phyloP scores from a whole-genome alignment of 92 coral and sea anemone genomes.

The Porites evermanni region DNA sequence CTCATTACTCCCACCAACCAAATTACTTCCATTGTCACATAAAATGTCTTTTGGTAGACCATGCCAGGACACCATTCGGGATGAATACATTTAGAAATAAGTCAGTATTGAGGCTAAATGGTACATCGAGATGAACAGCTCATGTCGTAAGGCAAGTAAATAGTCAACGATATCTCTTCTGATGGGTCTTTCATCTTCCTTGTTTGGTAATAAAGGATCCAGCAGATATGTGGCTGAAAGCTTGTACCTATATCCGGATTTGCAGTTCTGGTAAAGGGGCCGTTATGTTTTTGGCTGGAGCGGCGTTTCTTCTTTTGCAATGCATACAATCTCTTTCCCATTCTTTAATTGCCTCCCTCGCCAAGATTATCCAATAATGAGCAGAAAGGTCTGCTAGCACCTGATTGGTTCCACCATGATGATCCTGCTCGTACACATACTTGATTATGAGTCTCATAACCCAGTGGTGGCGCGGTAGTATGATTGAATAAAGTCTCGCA shows the following conservation, averaged over 20 bases:
- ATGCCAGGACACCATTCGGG: slow-evolving; percentile 39
- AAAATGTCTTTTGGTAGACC: slow-evolving; percentile 36
- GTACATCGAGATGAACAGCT: too few relatives aligned
- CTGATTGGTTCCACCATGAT: slow-evolving; percentile 61
- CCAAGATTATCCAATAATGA: slow-evolving; percentile 55
- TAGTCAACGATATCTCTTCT: too few relatives aligned
- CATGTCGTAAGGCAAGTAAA: too few relatives aligned
- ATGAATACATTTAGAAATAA: slow-evolving; percentile 39
- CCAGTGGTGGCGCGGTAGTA: slow-evolving; percentile 47
- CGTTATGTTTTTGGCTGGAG: slow-evolving; percentile 62
- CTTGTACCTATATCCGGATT: too few relatives aligned
- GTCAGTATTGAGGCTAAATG: slow-evolving; percentile 29
- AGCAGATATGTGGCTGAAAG: too few relatives aligned
- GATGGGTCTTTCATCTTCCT: too few relatives aligned
- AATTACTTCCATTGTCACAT: slow-evolving; percentile 49
- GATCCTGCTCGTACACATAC: slow-evolving; percentile 46
- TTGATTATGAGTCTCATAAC: slow-evolving; percentile 60
- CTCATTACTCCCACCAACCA: slow-evolving; percentile 46
- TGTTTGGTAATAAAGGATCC: too few relatives aligned
- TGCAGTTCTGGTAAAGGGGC: slow-evolving; percentile 11
- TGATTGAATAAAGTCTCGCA: slow-evolving; percentile 63
- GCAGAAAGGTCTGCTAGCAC: slow-evolving; percentile 56
- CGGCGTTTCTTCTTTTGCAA: slow-evolving; percentile 50
- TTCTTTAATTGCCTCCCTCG: slow-evolving; percentile 57
- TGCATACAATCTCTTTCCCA: slow-evolving; percentile 58